These are phyloP conservation scores for Protula sp. DNA, from an alignment of 2,888 invertebrate species.

Conservation along the genomic window DNA sequence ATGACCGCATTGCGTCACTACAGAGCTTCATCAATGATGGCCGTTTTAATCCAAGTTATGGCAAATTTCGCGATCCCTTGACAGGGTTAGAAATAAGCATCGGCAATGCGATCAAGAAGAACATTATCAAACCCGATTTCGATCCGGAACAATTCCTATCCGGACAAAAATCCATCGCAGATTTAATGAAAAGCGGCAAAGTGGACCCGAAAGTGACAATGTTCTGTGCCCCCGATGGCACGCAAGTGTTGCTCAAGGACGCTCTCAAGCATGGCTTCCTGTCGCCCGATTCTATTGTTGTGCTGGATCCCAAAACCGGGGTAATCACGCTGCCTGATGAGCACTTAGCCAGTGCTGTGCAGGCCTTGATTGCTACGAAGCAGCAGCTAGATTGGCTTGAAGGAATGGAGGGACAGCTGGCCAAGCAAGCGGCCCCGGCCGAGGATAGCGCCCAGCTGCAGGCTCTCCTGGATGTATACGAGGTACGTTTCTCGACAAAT, in stretches of 20 bases:
- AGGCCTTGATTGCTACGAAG: conserved; percentile 38
- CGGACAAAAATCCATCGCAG: background rate
- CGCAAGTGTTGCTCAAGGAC: conserved; percentile 58
- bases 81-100: conserved; percentile 62
- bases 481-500: too few relatives aligned
- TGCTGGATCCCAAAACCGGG: conserved; percentile 46
- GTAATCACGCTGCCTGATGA: conserved; percentile 33
- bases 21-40: conserved; percentile 36
- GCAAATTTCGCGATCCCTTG: conserved; percentile 63
- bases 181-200: conserved; percentile 1
- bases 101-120: conserved; percentile 74
- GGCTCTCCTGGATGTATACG: conserved; percentile 4
- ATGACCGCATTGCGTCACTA: conserved; percentile 38
- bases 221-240: conserved; percentile 51
- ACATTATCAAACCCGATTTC: conserved; percentile 53
- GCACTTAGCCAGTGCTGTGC: background rate
- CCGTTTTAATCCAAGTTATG: conserved; percentile 61
- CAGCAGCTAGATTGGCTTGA: conserved; percentile 43
- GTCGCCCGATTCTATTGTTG: conserved; percentile 64
- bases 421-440: conserved; percentile 10
- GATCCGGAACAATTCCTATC: conserved; percentile 5
- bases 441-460: conserved; percentile 3
- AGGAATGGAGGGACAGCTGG: conserved; percentile 36
- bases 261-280: conserved; percentile 68
- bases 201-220: background rate